These are phyloP conservation scores for Leucophenga varia DNA, from an alignment of 1,140 invertebrate genomes.

Conservation along the genomic window DNA sequence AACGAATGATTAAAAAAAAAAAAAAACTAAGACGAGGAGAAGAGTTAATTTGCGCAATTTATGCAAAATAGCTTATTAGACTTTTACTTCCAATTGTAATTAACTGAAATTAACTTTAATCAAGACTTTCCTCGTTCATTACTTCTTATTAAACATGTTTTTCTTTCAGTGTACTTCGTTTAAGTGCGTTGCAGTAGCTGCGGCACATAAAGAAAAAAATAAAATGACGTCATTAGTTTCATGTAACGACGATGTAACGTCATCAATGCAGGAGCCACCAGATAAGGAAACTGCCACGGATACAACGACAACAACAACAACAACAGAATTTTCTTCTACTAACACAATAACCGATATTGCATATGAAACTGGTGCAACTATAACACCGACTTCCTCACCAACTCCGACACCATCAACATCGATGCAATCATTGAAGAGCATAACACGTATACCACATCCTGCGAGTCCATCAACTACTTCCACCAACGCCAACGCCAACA, in stretches of 20 bases:
- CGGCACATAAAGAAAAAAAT: too few relatives aligned
- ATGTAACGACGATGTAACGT: slow-evolving; percentile 31
- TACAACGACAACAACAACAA: background rate
- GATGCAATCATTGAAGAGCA: slow-evolving; percentile 1
- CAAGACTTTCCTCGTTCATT: too few relatives aligned
- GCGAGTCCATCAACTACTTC: background rate
- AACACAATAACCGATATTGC: slow-evolving; percentile 11
- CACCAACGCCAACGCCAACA: background rate
- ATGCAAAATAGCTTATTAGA: too few relatives aligned
- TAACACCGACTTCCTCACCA: slow-evolving; percentile 4
- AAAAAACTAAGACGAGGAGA: too few relatives aligned
- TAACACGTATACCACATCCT: slow-evolving; percentile 40
- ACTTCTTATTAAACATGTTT: too few relatives aligned
- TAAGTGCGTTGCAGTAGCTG: too few relatives aligned
- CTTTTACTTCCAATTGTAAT: too few relatives aligned
- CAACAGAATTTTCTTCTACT: background rate
- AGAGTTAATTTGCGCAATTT: too few relatives aligned
- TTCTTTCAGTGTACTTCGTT: too few relatives aligned
- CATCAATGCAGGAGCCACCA: slow-evolving; percentile 21
- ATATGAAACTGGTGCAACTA: slow-evolving; percentile 5
- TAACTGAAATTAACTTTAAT: too few relatives aligned
- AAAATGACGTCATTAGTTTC: slow-evolving; percentile 34
- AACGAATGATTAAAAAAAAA: too few relatives aligned
- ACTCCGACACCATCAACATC: slow-evolving; percentile 2
- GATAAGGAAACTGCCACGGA: slow-evolving; percentile 1